These are phyloP conservation scores for Umimayanthus chanpuru DNA, from an alignment of 92 coral and sea anemone species.

Conservation along the genomic window DNA sequence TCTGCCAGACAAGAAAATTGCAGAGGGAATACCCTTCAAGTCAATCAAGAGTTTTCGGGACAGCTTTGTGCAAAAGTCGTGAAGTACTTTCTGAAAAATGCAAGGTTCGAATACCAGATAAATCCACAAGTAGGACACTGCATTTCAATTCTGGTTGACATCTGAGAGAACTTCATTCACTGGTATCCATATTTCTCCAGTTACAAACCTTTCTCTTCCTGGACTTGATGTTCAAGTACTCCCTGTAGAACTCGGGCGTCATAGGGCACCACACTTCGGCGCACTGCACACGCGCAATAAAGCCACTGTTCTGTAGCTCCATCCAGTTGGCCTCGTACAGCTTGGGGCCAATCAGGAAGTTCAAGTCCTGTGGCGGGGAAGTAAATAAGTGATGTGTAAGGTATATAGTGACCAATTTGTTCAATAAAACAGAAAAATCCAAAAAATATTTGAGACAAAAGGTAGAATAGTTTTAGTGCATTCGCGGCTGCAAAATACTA, in stretches of 20 bases:
- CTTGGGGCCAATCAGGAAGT: constrained; percentile 96
- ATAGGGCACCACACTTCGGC: constrained; percentile 99
- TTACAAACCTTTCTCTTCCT: constrained; percentile 83
- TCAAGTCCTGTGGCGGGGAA: constrained; percentile 67
- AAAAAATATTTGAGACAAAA: no score
- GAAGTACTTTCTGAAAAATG: no score
- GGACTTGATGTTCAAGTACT: constrained; percentile 86
- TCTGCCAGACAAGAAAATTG: no score
- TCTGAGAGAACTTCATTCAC: background rate
- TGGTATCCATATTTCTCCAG: background rate
- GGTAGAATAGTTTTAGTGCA: no score
- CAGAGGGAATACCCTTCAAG: no score
- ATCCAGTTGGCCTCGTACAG: constrained; percentile 99
- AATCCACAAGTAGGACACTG: no score
- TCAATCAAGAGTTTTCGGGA: no score
- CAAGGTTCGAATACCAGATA: no score
- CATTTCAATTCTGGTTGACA: no score
- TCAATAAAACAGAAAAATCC: no score
- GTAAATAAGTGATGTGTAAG: background rate
- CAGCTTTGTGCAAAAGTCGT: no score
- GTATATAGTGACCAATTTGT: background rate
- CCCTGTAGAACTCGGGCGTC: constrained; percentile 98
- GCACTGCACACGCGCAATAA: constrained; percentile 98
- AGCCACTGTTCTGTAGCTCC: constrained; percentile 96
- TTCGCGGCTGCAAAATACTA: no score